A percentile compares a stretch with the other conserved stretches of the same genome.
These are phyloP conservation scores for Camponotus fellah DNA, from an alignment of 2,888 invertebrate genomes.

Conservation along the genomic window DNA sequence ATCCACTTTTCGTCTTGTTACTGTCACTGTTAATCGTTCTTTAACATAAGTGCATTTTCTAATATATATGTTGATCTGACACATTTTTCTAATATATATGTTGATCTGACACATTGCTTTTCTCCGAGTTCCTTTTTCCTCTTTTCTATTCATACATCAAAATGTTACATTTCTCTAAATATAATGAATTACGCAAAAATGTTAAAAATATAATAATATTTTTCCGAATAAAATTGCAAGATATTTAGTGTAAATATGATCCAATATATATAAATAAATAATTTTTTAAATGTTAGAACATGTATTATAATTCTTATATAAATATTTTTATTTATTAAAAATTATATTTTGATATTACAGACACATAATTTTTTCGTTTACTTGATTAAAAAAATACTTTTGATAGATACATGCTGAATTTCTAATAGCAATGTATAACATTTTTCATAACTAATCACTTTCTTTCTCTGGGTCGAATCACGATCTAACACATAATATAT, in stretches of 20 bases:
- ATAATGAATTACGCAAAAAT: not conserved
- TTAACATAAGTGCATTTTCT: constrained; percentile 9
- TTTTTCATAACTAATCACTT: not conserved
- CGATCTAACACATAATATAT: not conserved
- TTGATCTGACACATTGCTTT: not conserved
- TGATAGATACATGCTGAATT: not conserved
- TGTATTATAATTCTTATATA: not conserved
- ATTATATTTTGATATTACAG: not conserved
- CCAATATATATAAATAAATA: not conserved
- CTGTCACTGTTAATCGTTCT: not conserved
- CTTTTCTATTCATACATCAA: not conserved
- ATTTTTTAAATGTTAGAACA: not conserved
- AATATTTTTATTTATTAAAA: not conserved
- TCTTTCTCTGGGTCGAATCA: not conserved
- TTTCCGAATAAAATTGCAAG: not conserved
- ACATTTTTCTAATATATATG: not conserved
- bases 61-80: not conserved
- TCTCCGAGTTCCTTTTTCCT: not conserved
- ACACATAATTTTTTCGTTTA: not conserved
- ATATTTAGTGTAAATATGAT: not conserved
- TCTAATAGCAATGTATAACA: not conserved
- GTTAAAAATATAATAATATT: not conserved
- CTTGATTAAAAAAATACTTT: not conserved
- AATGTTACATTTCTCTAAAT: not conserved
- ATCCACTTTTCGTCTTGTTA: constrained; percentile 13